Conservation (phyloP, 2,888 invertebrate genomes). For the Hirtodrosophila trivittata region DNA sequence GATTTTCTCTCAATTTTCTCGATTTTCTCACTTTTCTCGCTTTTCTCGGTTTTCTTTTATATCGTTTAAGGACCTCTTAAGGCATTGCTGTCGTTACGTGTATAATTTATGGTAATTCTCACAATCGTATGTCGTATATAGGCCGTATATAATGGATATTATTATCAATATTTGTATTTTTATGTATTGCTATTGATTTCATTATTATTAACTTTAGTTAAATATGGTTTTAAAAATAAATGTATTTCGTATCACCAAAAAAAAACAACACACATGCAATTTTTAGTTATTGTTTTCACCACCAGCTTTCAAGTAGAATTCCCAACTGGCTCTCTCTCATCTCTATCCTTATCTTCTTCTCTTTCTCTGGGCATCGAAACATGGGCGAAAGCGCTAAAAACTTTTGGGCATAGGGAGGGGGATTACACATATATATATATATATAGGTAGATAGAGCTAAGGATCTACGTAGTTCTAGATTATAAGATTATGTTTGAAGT, state of each 20-base stretch:
- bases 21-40: constrained; percentile 11
- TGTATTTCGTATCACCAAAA: constrained; percentile 59
- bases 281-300: constrained; percentile 63
- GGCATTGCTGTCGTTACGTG: constrained; percentile 3
- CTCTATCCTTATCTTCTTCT: background rate
- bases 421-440: too few species aligned
- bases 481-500: constrained; percentile 11
- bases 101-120: constrained; percentile 29
- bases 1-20: constrained; percentile 10
- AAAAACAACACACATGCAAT: constrained; percentile 63
- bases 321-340: background rate
- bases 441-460: too few species aligned
- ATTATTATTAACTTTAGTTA: constrained; percentile 46
- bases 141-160: constrained; percentile 49
- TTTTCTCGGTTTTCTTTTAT: constrained; percentile 5
- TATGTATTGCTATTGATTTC: constrained; percentile 6
- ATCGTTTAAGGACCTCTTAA: background rate
- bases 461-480: background rate
- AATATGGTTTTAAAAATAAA: constrained; percentile 64
- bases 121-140: constrained; percentile 74
- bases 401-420: too few species aligned
- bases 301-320: constrained; percentile 22
- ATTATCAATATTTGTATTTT: constrained; percentile 34
- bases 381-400: constrained; percentile 31
- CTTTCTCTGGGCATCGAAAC: constrained; percentile 24